Evolutionary conservation across 2,888 invertebrate species (phyloP), one percentile per base, ranked within the genome.

Genomic region (Agrochola lota): DNA sequence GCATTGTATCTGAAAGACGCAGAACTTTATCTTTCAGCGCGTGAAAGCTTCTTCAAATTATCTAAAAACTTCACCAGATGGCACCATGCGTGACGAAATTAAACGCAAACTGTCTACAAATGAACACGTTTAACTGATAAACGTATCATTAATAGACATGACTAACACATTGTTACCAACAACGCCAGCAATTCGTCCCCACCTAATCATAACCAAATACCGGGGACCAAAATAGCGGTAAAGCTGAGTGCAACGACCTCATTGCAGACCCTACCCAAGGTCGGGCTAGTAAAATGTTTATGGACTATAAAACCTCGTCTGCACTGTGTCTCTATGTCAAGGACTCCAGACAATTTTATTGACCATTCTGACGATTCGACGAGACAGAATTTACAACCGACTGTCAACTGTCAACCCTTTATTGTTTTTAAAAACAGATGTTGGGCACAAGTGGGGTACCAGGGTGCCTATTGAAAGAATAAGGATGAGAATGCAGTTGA

Each of bases 261-360:
- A 93, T 92, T 96, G 96, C 95, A 96, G 94, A 95, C 96, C 96
- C 95, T 94, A 95, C 92, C 88, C 96, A 96, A 96, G 96, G 96
- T 95, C 95, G 95, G 82, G 95, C 95, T 96, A 96, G 96, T 96
- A 96, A 96, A 96, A 96, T 96, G 96, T 96, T 96, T 96, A 96
- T 96, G 94, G 96, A 91, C 96, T 95, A 96, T 96, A 96, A 96
- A 92, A 96, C 94, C 94, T 93, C 95, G 95, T 95, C 95, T 95
- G 94, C 93, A 94, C 92, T 93, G 94, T 95, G 96, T 96, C 95
- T 96, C 94, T 96, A 91, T 96, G 96, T 96, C 96, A 96, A 96
- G 96, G 96, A 94, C 95, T 94, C 94, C 91, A 95, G 95, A 94
- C 94, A 94, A 94, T 94, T 95, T 95, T 95, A 95, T 95, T 95